Evolutionary conservation across 2,113 vertebrate genomes (phyloP), one percentile per base, ranked within the genome.

Genomic region (Conger conger): DNA sequence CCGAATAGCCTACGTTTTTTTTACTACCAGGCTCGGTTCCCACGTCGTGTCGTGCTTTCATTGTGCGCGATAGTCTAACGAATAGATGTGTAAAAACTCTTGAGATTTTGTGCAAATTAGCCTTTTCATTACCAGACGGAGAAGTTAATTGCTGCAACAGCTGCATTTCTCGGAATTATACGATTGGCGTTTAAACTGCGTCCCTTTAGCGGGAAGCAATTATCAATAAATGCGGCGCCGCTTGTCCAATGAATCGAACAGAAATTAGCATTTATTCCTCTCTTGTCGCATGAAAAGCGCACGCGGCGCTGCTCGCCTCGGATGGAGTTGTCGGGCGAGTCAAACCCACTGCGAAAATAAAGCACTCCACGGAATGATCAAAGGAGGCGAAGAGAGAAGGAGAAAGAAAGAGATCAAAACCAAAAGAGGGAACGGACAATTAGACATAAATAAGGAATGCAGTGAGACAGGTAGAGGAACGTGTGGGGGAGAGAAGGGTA

Each of bases 11-110:
- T 68, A n/a, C 9, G 60, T 20, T 3, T n/a, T 68, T 3, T n/a
- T 3, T 27, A 20, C 16, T 60, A 8, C 16, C 27, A 68, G 60
- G 60, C 23, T 68, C 27, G 3, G 5, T 68, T 68, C 5, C 20
- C 60, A n/a, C 60, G n/a, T 5, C 60, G n/a, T 30, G 68, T 4
- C 63, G 27, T 33, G 63, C 63, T 30, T 73, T 73, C 27, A 73
- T 33, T 73, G n/a, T 33, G n/a, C 63, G n/a, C 13, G 68, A 73
- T 9, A 73, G 68, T n/a, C 30, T 33, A 73, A 73, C 9, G 68
- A 73, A 73, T 73, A 73, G n/a, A 73, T 73, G 68, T 33, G 68
- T 73, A 73, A 73, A 63, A 73, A 73, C 68, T 73, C 68, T 73
- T 33, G 68, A 73, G 68, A 73, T 73, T 73, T 73, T 23, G n/a